Evolutionary conservation across 2,888 invertebrate species (phyloP).

Genomic region (Ectemnius lituratus): DNA sequence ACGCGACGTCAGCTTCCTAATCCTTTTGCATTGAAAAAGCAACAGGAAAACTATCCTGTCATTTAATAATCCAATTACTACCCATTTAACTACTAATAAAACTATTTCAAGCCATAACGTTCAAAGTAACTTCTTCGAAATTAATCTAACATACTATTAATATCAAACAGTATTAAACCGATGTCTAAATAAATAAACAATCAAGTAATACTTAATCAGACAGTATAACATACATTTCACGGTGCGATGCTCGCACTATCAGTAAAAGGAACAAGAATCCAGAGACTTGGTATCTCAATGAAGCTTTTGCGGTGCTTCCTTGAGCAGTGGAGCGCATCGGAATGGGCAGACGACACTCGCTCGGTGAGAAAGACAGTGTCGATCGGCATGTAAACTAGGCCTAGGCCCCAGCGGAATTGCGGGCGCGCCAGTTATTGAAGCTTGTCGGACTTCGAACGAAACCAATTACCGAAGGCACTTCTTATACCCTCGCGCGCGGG

Average conservation of each 20-base stretch:
- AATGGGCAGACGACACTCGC: conserved; percentile 39
- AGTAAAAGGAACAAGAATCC: background rate
- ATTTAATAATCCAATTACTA: no score
- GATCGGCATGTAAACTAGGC: conserved; percentile 62
- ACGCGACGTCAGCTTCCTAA: no score
- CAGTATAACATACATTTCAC: no score
- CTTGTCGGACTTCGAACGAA: conserved; percentile 63
- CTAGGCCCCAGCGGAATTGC: conserved; percentile 64
- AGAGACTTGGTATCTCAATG: conserved; percentile 17
- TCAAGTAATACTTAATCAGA: background rate
- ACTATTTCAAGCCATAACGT: no score
- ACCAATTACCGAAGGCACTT: conserved; percentile 47
- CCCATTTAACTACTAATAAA: no score
- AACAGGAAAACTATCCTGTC: no score
- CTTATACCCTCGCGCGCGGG: background rate
- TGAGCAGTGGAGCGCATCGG: conserved; percentile 49
- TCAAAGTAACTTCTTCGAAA: no score
- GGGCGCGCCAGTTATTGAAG: conserved; percentile 67
- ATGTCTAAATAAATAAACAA: background rate
- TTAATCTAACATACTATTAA: no score
- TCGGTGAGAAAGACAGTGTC: conserved; percentile 41
- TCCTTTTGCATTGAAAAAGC: no score
- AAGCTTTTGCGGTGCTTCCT: conserved; percentile 32
- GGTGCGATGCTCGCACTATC: background rate
- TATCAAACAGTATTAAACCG: no score